Evolutionary conservation across 2,113 vertebrate genomes (phyloP), one percentile per base, ranked within the genome.

Genomic region (Calidris pugnax): DNA sequence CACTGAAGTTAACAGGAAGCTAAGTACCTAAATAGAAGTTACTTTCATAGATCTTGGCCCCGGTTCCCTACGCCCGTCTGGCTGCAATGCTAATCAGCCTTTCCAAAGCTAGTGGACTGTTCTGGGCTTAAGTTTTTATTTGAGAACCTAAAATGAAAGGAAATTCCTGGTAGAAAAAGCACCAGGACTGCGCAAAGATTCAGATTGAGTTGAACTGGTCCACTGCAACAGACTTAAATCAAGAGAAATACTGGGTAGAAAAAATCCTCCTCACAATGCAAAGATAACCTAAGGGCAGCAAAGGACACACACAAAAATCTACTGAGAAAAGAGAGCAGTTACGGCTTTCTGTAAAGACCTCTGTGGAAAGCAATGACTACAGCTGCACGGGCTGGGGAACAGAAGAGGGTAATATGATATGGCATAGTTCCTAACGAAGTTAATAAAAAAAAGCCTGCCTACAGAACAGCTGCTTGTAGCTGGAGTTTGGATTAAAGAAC

Each of bases 381-480:
- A 98, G 97, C 97, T 98, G 97, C 90, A 26, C 6, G 1, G 86
- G 79, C 89, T 3, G 0, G 14, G 13, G 72, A 96, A 97, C 96
- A 97, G 97, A 97, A 97, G 96, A 97, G 1, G 1, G 98, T 97
- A 98, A 98, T 82, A 78, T 89, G 98, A 98, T 98, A 97, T 4
- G 37, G 89, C 88, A 94, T 79, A 94, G 93, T 93, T 98, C 95
- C 97, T 97, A 98, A 97, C 55, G 0, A 97, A 96, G 96, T 97
- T 97, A 98, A 97, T 96, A 95, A 95, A 96, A 96, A 97, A 97
- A 98, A 84, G 55, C 51, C 83, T 96, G 96, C 96, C 88, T 86
- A 85, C 95, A 91, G 97, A 98, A 97, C 98, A 98, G 98, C 98
- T 98, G 98, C 96, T 78, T 93, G 97, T 98, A 97, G 97, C 97